These are phyloP conservation scores for Bombus superbus DNA, from an alignment of 1,140 invertebrate species.

Conservation along the genomic window DNA sequence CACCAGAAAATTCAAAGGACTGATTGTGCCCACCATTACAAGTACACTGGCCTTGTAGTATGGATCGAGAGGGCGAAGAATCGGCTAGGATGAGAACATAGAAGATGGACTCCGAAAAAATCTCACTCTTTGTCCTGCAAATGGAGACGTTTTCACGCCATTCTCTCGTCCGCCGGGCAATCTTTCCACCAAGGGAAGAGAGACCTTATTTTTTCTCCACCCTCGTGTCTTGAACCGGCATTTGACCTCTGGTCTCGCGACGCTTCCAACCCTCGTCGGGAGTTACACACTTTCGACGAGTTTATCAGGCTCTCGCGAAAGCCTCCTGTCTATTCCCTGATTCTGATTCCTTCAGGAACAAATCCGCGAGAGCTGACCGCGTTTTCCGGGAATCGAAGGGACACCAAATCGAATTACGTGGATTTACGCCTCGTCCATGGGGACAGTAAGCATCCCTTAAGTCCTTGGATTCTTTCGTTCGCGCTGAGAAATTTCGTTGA, in stretches of 20 bases:
- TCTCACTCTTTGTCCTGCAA: constrained; percentile 69
- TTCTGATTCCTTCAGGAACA: constrained; percentile 69
- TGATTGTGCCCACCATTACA: not conserved
- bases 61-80: constrained; percentile 23
- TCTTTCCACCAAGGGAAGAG: constrained; percentile 40
- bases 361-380: constrained; percentile 60
- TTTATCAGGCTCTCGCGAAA: constrained; percentile 69
- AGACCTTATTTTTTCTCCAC: constrained; percentile 71
- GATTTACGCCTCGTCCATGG: constrained; percentile 40
- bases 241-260: constrained; percentile 47
- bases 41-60: not conserved
- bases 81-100: constrained; percentile 45
- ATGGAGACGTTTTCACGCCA: constrained; percentile 72
- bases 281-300: constrained; percentile 31
- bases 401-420: constrained; percentile 76
- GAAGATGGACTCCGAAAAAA: constrained; percentile 67
- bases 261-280: constrained; percentile 45
- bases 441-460: constrained; percentile 7
- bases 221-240: constrained; percentile 51
- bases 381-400: constrained; percentile 71
- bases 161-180: constrained; percentile 56
- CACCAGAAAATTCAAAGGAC: not conserved
- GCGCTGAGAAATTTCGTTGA: constrained; percentile 18
- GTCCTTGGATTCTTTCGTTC: not conserved
- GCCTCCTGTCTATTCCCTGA: constrained; percentile 3